Conservation (phyloP, 2,797 vertebrate genomes). For the Xiphophorus birchmanni region DNA sequence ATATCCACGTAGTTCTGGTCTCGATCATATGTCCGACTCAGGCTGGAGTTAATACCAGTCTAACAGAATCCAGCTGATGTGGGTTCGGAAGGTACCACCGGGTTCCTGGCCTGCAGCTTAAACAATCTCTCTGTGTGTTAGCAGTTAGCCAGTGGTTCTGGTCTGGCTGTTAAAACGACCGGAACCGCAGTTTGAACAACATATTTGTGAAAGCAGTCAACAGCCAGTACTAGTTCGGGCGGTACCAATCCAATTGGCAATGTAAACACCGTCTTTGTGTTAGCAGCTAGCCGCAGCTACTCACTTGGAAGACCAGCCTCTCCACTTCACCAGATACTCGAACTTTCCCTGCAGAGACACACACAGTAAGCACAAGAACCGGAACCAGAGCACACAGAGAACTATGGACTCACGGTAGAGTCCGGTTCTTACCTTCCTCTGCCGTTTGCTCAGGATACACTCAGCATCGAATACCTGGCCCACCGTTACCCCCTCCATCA, state of each 20-base stretch:
- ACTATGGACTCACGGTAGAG: neutral
- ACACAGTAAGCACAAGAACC: conserved; percentile 13
- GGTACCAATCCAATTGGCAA: neutral
- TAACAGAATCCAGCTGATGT: neutral
- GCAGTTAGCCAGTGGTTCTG: neutral
- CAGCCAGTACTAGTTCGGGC: conserved; percentile 68
- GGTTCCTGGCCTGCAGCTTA: neutral
- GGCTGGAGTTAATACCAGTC: neutral
- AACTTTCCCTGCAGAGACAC: conserved; percentile 87
- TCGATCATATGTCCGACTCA: neutral
- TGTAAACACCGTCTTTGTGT: conserved; percentile 2
- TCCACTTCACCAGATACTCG: conserved; percentile 95
- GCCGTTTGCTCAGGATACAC: conserved; percentile 92
- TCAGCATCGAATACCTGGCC: conserved; percentile 95
- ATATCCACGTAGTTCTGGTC: neutral
- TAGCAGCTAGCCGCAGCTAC: conserved; percentile 68
- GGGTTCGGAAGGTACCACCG: neutral
- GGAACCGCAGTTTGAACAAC: neutral
- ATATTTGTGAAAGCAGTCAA: conserved; percentile 48
- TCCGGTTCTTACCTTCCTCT: conserved; percentile 84
- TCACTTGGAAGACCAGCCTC: conserved; percentile 96
- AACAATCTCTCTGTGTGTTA: neutral
- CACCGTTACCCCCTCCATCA: conserved; percentile 81
- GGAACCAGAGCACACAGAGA: neutral
- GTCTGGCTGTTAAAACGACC: neutral